phyloP scores from a whole-genome alignment of 2,113 vertebrate genomes.

The Rutilus rutilus region DNA sequence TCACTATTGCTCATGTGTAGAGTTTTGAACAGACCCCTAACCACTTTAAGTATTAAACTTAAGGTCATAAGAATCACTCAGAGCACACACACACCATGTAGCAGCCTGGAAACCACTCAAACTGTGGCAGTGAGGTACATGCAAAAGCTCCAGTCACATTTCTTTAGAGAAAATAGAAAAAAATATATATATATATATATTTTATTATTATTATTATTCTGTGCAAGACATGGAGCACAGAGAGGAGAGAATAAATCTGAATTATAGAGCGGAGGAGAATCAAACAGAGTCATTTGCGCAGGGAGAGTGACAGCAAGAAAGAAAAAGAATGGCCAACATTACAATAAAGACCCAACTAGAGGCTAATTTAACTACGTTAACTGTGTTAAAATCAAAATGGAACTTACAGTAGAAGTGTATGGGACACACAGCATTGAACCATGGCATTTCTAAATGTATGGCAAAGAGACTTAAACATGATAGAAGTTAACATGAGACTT shows the following conservation, averaged over 20 bases:
- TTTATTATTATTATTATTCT: constrained; percentile 58
- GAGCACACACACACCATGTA: background rate
- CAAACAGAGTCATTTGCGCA: background rate
- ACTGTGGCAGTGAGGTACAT: constrained; percentile 1
- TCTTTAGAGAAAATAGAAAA: background rate
- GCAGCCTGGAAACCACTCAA: background rate
- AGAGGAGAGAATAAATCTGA: too few relatives aligned
- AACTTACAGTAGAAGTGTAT: background rate
- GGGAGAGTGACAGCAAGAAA: background rate
- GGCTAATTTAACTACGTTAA: background rate
- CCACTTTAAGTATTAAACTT: background rate
- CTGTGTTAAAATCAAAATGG: background rate
- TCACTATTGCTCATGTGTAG: background rate
- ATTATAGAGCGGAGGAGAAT: background rate
- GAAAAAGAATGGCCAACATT: background rate
- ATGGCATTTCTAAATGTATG: background rate
- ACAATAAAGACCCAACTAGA: background rate
- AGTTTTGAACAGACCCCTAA: background rate
- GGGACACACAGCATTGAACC: background rate
- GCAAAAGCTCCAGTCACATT: background rate
- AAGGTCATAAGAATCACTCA: background rate
- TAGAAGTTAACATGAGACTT: background rate
- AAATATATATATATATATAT: background rate
- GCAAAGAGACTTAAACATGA: background rate
- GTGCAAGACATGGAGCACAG: constrained; percentile 32